phyloP scores from a whole-genome alignment of 2,888 invertebrate genomes.

The Spisula subtruncata region DNA sequence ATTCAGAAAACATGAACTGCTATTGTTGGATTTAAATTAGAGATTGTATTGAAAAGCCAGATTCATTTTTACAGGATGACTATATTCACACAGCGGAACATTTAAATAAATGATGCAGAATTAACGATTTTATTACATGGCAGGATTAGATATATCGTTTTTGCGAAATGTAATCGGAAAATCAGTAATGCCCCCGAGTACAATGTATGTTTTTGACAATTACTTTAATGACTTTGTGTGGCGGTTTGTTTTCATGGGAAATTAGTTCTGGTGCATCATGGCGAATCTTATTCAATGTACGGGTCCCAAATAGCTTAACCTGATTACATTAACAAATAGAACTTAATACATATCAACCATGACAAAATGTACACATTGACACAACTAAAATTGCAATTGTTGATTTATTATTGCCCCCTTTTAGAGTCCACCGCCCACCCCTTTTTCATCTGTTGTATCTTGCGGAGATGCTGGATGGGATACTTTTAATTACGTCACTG shows the following conservation, averaged over 20 bases:
- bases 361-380: too few species aligned
- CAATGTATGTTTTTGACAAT: not conserved
- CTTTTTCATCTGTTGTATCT: too few species aligned
- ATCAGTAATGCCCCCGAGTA: not conserved
- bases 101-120: not conserved
- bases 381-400: too few species aligned
- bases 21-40: not conserved
- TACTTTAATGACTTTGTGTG: not conserved
- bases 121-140: not conserved
- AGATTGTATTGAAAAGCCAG: not conserved
- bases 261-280: too few species aligned
- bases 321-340: too few species aligned
- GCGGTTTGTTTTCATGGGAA: not conserved
- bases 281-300: too few species aligned
- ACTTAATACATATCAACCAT: too few species aligned
- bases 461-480: too few species aligned
- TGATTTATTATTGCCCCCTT: too few species aligned
- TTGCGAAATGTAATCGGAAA: not conserved
- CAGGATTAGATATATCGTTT: not conserved
- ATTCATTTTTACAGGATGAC: not conserved
- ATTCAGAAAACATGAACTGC: not conserved
- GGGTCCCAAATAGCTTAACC: too few species aligned
- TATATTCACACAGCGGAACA: not conserved
- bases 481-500: too few species aligned
- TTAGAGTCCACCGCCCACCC: too few species aligned